Evolutionary conservation across 2,113 vertebrate genomes (phyloP).

Genomic region (Cyrtonyx montezumae): DNA sequence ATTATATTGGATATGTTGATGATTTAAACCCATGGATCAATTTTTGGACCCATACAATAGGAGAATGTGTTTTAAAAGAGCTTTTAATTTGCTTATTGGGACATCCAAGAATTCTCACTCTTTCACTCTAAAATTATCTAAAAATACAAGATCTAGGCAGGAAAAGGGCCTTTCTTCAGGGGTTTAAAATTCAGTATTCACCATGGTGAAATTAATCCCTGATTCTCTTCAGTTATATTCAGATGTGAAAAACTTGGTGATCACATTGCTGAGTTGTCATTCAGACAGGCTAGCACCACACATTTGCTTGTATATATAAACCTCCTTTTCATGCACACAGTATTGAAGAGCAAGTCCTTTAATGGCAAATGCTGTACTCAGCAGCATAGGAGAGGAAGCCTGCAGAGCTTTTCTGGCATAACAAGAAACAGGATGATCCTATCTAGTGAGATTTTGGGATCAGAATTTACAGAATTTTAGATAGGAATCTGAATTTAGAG

Average conservation of each 20-base stretch:
- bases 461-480: constrained; percentile 29
- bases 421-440: neutral
- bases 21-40: neutral
- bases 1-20: neutral
- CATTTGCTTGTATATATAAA: neutral
- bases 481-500: constrained; percentile 53
- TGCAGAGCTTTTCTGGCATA: constrained; percentile 1
- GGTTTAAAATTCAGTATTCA: neutral
- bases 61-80: neutral
- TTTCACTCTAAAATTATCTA: too few species aligned
- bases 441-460: constrained; percentile 50
- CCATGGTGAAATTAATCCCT: neutral
- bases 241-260: neutral
- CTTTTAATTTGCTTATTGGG: neutral
- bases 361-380: neutral
- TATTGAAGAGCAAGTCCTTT: neutral
- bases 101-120: neutral
- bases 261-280: neutral
- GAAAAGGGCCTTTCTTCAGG: neutral
- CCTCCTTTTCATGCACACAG: neutral
- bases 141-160: neutral
- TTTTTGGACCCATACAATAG: neutral
- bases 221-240: neutral
- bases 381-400: neutral
- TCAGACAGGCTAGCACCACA: neutral